Evolutionary conservation across 2,113 vertebrate species (phyloP).

Genomic region (Heterochromis multidens): DNA sequence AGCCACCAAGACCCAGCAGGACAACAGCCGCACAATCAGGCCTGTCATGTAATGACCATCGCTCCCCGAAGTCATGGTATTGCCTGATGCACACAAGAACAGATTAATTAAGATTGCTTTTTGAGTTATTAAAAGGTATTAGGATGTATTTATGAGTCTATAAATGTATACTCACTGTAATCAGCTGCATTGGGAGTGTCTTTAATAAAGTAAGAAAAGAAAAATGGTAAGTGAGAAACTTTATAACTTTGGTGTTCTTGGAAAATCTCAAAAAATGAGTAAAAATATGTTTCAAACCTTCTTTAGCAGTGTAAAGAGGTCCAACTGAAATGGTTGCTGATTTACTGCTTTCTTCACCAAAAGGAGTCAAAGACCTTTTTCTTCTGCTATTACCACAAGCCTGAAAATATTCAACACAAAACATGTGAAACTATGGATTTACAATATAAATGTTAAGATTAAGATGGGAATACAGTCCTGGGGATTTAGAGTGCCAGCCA

Average conservation of each 20-base stretch:
- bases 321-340: slow-evolving; percentile 74
- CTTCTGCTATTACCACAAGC: slow-evolving; percentile 55
- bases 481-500: not conserved
- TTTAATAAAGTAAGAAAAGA: not conserved
- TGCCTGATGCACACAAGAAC: slow-evolving; percentile 20
- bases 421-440: not conserved
- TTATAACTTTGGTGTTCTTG: not conserved
- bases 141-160: not conserved
- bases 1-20: slow-evolving; percentile 60
- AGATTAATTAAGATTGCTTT: not conserved
- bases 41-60: slow-evolving; percentile 24
- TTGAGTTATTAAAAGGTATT: not conserved
- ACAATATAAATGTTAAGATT: not conserved
- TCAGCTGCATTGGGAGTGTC: slow-evolving; percentile 13
- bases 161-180: slow-evolving; percentile 53
- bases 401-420: slow-evolving; percentile 40
- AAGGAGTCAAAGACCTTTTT: slow-evolving; percentile 51
- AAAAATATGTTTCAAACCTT: slow-evolving; percentile 37
- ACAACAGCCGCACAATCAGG: slow-evolving; percentile 49
- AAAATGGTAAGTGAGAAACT: not conserved
- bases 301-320: slow-evolving; percentile 64
- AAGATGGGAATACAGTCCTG: not conserved
- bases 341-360: slow-evolving; percentile 33
- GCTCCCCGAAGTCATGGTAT: not conserved
- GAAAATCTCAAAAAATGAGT: not conserved